A percentile compares a stretch with the other conserved stretches of the same genome.
Evolutionary conservation across 2,888 invertebrate genomes (phyloP).

Genomic region (Linyphia triangularis): DNA sequence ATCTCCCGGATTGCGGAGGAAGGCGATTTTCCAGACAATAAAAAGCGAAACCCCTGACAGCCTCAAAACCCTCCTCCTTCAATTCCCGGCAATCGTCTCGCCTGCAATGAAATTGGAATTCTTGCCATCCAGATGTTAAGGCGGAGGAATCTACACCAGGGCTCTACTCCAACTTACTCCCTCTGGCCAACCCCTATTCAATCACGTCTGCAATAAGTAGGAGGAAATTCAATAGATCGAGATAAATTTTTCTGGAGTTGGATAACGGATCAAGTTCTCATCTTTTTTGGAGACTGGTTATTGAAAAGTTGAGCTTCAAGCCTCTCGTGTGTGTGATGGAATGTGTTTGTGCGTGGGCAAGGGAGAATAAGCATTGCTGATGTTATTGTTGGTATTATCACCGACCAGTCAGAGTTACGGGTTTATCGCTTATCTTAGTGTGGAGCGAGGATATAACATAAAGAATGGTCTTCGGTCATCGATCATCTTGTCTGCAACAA

Average conservation of each 20-base stretch:
- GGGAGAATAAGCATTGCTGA: too few species aligned
- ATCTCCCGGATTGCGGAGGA: not conserved
- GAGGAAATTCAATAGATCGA: conserved; percentile 54
- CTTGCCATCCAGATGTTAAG: conserved; percentile 48
- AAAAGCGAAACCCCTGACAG: conserved; percentile 40
- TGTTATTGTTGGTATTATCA: conserved; percentile 9
- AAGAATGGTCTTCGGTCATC: too few species aligned
- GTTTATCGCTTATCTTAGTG: conserved; percentile 5
- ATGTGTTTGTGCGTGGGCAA: not conserved
- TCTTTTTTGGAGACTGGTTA: conserved; percentile 29
- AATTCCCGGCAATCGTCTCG: conserved; percentile 28
- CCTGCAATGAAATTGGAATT: conserved; percentile 53
- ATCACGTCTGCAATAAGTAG: conserved; percentile 53
- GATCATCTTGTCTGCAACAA: too few species aligned
- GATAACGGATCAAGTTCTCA: conserved; percentile 60
- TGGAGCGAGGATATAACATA: too few species aligned
- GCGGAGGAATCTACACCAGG: too few species aligned
- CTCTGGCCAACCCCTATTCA: conserved; percentile 40
- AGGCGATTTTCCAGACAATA: conserved; percentile 50
- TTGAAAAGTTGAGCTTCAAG: conserved; percentile 23
- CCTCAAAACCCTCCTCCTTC: conserved; percentile 33
- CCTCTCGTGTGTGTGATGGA: not conserved
- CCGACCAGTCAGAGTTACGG: conserved; percentile 5
- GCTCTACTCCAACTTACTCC: conserved; percentile 25
- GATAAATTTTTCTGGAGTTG: conserved; percentile 1